These are phyloP conservation scores for Ochotona curzoniae DNA, from an alignment of 2,113 vertebrate species.

Conservation along the genomic window DNA sequence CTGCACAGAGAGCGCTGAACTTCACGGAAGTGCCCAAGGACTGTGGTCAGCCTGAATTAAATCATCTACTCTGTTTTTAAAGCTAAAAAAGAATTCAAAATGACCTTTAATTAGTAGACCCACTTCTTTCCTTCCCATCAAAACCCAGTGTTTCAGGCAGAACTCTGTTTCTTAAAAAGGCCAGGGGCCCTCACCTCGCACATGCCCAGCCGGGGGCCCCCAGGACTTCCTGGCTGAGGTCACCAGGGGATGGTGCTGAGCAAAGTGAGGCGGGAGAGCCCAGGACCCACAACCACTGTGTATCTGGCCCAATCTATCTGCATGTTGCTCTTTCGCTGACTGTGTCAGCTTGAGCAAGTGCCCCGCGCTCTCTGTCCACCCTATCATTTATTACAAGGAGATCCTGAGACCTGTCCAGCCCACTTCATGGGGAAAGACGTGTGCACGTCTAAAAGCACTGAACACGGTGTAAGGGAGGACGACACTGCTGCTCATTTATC, in stretches of 20 bases:
- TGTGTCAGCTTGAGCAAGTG: neutral
- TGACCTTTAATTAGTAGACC: slow-evolving; percentile 77
- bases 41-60: slow-evolving; percentile 67
- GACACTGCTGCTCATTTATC: neutral
- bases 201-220: neutral
- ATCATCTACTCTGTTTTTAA: slow-evolving; percentile 74
- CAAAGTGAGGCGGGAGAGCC: rapidly evolving
- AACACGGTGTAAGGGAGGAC: too few species aligned
- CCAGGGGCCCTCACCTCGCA: neutral
- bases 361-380: neutral
- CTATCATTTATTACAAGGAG: neutral
- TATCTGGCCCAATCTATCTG: too few species aligned
- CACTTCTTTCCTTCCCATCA: slow-evolving; percentile 67
- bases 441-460: neutral
- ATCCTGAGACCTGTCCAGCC: neutral
- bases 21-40: slow-evolving; percentile 45
- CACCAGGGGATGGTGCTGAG: neutral
- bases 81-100: slow-evolving; percentile 64
- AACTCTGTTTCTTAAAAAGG: slow-evolving; percentile 68
- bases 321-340: neutral
- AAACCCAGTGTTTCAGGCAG: slow-evolving; percentile 63
- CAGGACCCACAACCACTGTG: neutral
- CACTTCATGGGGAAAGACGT: neutral
- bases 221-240: too few species aligned
- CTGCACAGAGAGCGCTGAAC: neutral